These are phyloP conservation scores for Galaxea fascicularis DNA, from an alignment of 92 coral and sea anemone genomes.

Conservation along the genomic window DNA sequence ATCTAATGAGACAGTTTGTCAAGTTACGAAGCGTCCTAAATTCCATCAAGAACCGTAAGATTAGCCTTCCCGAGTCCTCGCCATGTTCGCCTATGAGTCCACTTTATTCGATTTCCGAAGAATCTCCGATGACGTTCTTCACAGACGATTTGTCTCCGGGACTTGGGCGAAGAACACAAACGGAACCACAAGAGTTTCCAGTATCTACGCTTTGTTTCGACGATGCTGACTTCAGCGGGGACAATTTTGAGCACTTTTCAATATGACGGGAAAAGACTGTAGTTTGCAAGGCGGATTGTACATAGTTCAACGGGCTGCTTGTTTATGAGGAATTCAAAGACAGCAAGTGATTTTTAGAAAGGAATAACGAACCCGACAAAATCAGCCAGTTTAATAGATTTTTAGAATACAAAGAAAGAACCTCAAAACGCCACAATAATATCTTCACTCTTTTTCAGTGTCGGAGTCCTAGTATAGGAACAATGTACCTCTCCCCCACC, in stretches of 20 bases:
- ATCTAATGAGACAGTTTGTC: constrained; percentile 82
- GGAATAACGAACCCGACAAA: too few species aligned
- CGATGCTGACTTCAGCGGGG: constrained; percentile 18
- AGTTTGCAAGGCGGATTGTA: neutral
- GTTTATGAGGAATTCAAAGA: too few species aligned
- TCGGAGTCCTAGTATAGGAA: too few species aligned
- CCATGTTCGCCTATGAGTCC: constrained; percentile 14
- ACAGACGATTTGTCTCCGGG: constrained; percentile 27
- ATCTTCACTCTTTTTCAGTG: too few species aligned
- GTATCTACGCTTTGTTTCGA: constrained; percentile 11
- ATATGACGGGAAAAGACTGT: neutral
- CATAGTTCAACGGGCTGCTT: too few species aligned
- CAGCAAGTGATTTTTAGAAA: too few species aligned
- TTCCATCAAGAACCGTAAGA: constrained; percentile 63
- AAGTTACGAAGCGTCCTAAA: constrained; percentile 75
- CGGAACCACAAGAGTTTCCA: constrained; percentile 10
- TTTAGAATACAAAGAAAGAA: too few species aligned
- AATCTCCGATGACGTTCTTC: constrained; percentile 24
- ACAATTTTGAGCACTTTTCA: constrained; percentile 26
- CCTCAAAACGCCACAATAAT: too few species aligned
- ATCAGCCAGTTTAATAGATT: too few species aligned
- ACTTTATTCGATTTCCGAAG: constrained; percentile 34
- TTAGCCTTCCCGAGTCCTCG: constrained; percentile 67
- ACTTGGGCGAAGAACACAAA: constrained; percentile 25
- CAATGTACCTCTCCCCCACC: too few species aligned